Evolutionary conservation across 2,797 vertebrate species (phyloP).

Genomic region (Apodemus agrarius): DNA sequence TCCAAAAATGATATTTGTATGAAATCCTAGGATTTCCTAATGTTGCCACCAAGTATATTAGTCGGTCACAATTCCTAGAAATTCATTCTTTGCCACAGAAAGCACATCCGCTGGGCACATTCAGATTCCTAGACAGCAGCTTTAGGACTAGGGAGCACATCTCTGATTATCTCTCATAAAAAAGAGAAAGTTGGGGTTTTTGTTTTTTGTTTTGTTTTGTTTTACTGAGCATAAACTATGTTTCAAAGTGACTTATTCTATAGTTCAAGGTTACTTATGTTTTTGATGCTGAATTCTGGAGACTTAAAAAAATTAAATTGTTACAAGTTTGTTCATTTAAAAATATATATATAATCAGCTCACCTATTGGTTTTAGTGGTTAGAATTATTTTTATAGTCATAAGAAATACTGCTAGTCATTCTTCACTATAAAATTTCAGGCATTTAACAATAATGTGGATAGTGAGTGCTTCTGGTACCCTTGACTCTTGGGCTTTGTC

Average conservation of each 20-base stretch:
- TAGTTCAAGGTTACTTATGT: slow-evolving; percentile 41
- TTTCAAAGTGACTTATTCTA: slow-evolving; percentile 43
- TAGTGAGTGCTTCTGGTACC: not conserved
- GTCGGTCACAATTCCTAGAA: not conserved
- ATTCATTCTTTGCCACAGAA: slow-evolving; percentile 40
- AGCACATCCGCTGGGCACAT: not conserved
- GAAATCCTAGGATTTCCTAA: slow-evolving; percentile 47
- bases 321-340: not conserved
- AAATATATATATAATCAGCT: not conserved
- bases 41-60: slow-evolving; percentile 27
- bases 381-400: not conserved
- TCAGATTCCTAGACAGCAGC: not conserved
- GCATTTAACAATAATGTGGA: not conserved
- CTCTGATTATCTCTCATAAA: slow-evolving; percentile 37
- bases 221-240: not conserved
- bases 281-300: slow-evolving; percentile 42
- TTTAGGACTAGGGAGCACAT: slow-evolving; percentile 32
- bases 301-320: not conserved
- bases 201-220: not conserved
- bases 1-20: slow-evolving; percentile 19
- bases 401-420: not conserved
- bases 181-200: not conserved
- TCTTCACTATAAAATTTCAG: slow-evolving; percentile 31
- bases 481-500: not conserved
- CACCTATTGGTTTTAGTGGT: not conserved